Percentiles rank a stretch among this genome's conserved stretches.
Conservation (phyloP, 2,797 vertebrate species). For the Eulemur coronatus region DNA sequence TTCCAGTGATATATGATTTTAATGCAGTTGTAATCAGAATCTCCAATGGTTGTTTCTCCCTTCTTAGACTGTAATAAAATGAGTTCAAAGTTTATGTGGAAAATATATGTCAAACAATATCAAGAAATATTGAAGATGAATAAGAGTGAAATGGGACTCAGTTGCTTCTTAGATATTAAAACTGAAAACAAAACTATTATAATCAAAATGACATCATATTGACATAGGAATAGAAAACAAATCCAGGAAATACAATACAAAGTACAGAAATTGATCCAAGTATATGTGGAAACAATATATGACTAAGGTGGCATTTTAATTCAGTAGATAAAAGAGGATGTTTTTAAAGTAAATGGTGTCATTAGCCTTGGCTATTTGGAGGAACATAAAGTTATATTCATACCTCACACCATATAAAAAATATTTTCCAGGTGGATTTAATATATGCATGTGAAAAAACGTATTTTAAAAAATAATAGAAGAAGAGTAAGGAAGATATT, state of each 20-base stretch:
- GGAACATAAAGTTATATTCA: background rate
- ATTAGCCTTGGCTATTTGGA: background rate
- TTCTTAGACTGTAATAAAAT: background rate
- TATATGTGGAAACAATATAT: background rate
- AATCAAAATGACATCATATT: background rate
- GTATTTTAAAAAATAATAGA: background rate
- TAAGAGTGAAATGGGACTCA: background rate
- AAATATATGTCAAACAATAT: constrained; percentile 8
- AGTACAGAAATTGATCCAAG: background rate
- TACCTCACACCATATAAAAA: background rate
- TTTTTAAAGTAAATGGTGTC: background rate
- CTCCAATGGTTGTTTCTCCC: background rate
- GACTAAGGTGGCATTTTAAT: background rate
- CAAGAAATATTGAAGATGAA: background rate
- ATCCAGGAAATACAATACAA: background rate
- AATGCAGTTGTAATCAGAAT: background rate
- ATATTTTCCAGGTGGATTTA: background rate
- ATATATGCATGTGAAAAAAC: background rate
- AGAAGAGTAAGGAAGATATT: background rate
- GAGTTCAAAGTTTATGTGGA: background rate
- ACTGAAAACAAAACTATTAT: background rate
- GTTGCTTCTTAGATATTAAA: constrained; percentile 30
- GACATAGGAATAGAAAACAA: background rate
- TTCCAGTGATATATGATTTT: background rate
- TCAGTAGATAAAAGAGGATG: background rate